Conservation (phyloP, 2,888 invertebrate species). For the Pristionchus maxplancki region DNA sequence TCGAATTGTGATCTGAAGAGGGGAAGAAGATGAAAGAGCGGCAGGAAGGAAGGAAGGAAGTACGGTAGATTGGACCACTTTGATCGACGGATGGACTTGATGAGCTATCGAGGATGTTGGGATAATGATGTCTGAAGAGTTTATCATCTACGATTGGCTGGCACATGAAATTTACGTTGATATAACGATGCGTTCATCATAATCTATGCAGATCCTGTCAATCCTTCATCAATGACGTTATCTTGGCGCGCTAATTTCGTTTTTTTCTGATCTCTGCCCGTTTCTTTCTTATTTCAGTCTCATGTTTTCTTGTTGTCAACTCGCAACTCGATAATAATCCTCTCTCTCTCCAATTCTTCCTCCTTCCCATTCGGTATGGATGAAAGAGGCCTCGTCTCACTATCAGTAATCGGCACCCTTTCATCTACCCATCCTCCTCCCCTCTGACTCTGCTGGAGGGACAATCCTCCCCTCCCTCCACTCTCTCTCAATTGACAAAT, state of each 20-base stretch:
- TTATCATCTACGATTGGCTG: no score
- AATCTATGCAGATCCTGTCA: neutral
- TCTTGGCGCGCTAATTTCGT: neutral
- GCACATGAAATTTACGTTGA: neutral
- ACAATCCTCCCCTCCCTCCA: no score
- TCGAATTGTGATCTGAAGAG: neutral
- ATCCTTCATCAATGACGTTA: neutral
- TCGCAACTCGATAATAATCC: neutral
- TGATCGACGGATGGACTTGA: no score
- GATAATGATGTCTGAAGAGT: no score
- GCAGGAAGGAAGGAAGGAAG: no score
- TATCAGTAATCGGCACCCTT: constrained; percentile 49
- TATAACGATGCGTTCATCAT: neutral
- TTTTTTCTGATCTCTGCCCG: neutral
- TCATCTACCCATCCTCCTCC: neutral
- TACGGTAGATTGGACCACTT: neutral
- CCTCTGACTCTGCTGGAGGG: neutral
- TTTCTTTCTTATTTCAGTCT: neutral
- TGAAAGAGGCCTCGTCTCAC: constrained; percentile 41
- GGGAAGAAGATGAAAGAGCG: neutral
- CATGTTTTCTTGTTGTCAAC: constrained; percentile 4
- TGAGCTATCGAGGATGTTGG: no score
- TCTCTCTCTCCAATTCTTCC: neutral
- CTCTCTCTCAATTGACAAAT: constrained; percentile 45
- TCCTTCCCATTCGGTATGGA: constrained; percentile 41